Base-by-base conservation (phyloP, 1,140 invertebrate genomes). In the Tachypleus tridentatus region DNA sequence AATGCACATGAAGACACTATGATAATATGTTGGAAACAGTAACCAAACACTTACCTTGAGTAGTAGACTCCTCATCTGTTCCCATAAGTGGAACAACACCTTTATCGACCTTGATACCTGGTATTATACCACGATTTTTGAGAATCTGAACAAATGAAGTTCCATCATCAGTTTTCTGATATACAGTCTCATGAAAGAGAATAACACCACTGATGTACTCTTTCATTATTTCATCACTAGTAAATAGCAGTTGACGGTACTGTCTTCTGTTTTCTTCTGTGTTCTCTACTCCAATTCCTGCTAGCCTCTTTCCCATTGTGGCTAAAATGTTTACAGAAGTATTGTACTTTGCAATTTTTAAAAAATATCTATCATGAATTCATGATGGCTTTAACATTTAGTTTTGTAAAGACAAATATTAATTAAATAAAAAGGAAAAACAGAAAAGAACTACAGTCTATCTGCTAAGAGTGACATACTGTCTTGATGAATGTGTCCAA, bases 131-230 rank as follows among this genome's bases (percentile, higher is more conserved):
- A 65, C 84, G 82, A 72, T 89, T 82, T 76, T 91, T 87, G 70
- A 95, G 75, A 8, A 93, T 73, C 57, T 90, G 82, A 4, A 88
- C 83, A 76, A 95, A 90, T 10, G 88, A 85, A 0, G 84, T 87
- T 58, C 91, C 91, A 74, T 92, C 86, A 67, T 90, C 88, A 51
- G 87, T 81, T 76, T 93, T 96, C 80, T 99, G 95, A 82, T 95
- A 96, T 47, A 99, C 82, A 4, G 96, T 98, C 79, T 99, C 97
- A 79, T 99, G 91, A 85, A 93, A 99, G 60, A 99, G 81, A 73
- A 95, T 94, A 5, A 95, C 91, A 57, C 91, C 92, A 49, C 89
- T 93, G 72, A 96, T 87, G 82, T 82, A 54, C 76, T 89, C 84
- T 60, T 77, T 69, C 57, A 72, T 52, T 51, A 82, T 29, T 57